Base-by-base conservation (phyloP, 2,797 vertebrate genomes). In the Rhincodon typus region DNA sequence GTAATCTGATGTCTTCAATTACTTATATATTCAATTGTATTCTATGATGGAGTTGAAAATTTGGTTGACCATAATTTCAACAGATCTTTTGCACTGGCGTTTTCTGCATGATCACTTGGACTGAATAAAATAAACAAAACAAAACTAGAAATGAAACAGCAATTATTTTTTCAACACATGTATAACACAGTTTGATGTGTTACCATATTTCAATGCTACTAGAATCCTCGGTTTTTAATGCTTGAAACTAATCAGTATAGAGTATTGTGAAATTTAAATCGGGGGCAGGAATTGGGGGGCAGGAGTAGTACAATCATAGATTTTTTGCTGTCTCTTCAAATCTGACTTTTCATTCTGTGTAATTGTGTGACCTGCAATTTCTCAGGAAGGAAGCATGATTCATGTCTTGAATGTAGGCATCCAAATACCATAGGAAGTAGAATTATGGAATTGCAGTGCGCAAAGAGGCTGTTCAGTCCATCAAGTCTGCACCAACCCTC, bases 71-170 rank as follows among this genome's bases (percentile, higher is more conserved):
- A 95, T 82, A 72, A 94, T 96, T 70, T 90, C 34, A 67, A 67
- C 90, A 77, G 42, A 95, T 95, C 34, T 34, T 94, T 94, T 25
- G 13, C 77, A 93, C 53, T 46, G 53, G 27, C 42, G 90, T 94
- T 94, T 94, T 96, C 95, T 96, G 96, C 69, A 96, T 96, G 91
- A 93, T 95, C 96, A 95, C 70, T 50, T 96, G 87, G 38, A 53
- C 12, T 72, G 69, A 72, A 25, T 34, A 50, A 94, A 30, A 27
- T 72, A 42, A 4, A 15, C n/a, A 94, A 69, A 66, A 38, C 67
- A n/a, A 91, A 66, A n/a, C 62, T 19, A 69, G n/a, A n/a, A 94
- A 46, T 70, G 12, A 94, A 74, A 94, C 17, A 42, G 72, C 23
- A 21, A 30, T 94, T 94, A 27, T 46, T 72, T 74, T 50, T 34